Percentiles rank a stretch among this genome's conserved stretches.
phyloP scores from a whole-genome alignment of 2,113 vertebrate species.

The Orientallactaga bullata region DNA sequence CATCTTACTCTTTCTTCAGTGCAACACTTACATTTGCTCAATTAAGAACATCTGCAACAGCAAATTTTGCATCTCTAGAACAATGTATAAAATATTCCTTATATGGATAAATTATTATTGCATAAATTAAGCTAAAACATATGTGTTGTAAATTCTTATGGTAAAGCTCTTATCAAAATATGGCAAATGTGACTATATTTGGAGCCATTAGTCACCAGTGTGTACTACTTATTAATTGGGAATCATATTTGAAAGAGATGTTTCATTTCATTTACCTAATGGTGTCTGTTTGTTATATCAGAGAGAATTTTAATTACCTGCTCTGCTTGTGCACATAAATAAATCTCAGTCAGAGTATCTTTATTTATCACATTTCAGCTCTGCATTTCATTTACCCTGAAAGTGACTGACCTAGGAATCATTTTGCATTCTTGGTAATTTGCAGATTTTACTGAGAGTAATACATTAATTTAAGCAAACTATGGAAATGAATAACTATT shows the following conservation, averaged over 20 bases:
- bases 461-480: constrained; percentile 16
- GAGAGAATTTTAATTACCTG: neutral
- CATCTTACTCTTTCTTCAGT: neutral
- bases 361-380: neutral
- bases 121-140: neutral
- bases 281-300: no score
- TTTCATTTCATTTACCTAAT: neutral
- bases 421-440: neutral
- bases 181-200: neutral
- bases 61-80: neutral
- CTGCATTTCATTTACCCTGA: neutral
- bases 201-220: neutral
- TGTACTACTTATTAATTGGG: neutral
- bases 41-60: neutral
- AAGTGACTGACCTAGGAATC: neutral
- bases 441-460: neutral
- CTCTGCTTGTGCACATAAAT: neutral
- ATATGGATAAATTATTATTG: neutral
- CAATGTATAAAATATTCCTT: neutral
- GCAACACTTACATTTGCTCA: neutral
- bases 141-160: neutral
- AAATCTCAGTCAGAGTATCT: neutral
- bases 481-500: neutral
- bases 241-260: neutral
- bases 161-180: neutral